phyloP scores from a whole-genome alignment of 1,140 invertebrate genomes.

The Stratiolaelaps scimitus region DNA sequence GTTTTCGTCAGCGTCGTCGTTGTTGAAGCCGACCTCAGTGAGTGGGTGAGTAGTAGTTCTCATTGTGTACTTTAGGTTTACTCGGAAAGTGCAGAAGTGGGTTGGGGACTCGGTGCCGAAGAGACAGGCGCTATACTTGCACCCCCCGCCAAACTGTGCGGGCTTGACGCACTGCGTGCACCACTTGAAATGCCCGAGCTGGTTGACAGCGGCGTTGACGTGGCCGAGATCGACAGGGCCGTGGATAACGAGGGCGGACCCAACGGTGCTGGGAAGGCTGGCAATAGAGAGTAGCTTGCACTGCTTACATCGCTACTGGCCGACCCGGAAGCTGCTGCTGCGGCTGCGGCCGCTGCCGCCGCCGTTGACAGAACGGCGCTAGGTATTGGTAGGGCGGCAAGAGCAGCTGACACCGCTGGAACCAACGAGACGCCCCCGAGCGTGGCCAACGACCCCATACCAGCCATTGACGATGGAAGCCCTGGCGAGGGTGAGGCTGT shows the following conservation, averaged over 20 bases:
- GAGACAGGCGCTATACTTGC: constrained; percentile 25
- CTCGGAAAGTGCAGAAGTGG: constrained; percentile 28
- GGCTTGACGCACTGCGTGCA: neutral
- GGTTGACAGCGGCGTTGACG: constrained; percentile 10
- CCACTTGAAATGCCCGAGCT: no score
- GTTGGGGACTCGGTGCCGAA: constrained; percentile 24
- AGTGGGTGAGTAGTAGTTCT: no score
- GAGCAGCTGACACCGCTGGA: constrained; percentile 13
- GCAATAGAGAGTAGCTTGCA: neutral
- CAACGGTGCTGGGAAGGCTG: neutral
- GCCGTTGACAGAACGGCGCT: no score
- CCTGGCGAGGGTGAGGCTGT: constrained; percentile 1
- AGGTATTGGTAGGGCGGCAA: neutral
- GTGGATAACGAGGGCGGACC: constrained; percentile 3
- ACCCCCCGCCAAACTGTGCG: constrained; percentile 22
- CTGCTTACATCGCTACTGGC: neutral
- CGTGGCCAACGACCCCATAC: neutral
- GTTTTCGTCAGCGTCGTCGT: neutral
- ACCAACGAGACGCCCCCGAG: constrained; percentile 12
- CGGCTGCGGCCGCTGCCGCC: neutral
- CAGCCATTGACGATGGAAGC: no score
- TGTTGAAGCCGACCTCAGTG: neutral
- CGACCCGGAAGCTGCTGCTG: neutral
- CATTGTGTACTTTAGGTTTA: constrained; percentile 12
- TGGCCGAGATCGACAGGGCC: neutral